Conservation (phyloP, 2,113 vertebrate species). For the Caranx melampygus region DNA sequence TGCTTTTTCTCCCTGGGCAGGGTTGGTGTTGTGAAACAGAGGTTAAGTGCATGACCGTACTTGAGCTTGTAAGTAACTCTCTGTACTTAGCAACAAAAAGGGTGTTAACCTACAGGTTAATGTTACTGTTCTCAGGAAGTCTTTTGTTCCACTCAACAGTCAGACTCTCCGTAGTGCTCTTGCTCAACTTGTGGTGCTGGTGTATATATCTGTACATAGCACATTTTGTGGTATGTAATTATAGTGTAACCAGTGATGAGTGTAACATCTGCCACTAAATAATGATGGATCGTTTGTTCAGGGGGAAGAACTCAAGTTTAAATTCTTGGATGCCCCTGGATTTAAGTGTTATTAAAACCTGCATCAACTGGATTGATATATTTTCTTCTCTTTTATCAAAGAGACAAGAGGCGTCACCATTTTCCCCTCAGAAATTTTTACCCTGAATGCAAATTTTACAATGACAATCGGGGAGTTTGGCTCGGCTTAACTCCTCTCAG, state of each 20-base stretch:
- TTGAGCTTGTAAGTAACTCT: conserved; percentile 44
- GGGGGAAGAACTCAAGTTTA: too few species aligned
- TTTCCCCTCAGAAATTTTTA: background rate
- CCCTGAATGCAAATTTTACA: too few species aligned
- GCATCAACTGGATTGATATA: too few species aligned
- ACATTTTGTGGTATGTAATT: background rate
- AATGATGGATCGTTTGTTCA: background rate
- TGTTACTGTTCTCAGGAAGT: conserved; percentile 43
- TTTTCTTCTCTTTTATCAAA: background rate
- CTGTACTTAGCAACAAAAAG: conserved; percentile 19
- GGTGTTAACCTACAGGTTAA: conserved; percentile 53
- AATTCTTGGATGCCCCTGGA: background rate
- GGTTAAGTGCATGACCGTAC: conserved; percentile 23
- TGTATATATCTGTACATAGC: background rate
- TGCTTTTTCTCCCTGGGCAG: background rate
- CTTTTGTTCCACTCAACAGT: conserved; percentile 44
- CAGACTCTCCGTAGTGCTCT: background rate
- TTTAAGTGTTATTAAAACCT: background rate
- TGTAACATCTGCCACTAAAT: background rate
- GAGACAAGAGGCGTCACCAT: background rate
- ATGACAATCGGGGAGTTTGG: too few species aligned
- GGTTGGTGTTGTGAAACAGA: conserved; percentile 36
- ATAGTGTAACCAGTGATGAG: background rate
- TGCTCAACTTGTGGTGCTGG: background rate
- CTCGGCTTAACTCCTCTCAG: too few species aligned